These are phyloP conservation scores for Potamarius usumacintae DNA, from an alignment of 2,113 vertebrate genomes.

Conservation along the genomic window DNA sequence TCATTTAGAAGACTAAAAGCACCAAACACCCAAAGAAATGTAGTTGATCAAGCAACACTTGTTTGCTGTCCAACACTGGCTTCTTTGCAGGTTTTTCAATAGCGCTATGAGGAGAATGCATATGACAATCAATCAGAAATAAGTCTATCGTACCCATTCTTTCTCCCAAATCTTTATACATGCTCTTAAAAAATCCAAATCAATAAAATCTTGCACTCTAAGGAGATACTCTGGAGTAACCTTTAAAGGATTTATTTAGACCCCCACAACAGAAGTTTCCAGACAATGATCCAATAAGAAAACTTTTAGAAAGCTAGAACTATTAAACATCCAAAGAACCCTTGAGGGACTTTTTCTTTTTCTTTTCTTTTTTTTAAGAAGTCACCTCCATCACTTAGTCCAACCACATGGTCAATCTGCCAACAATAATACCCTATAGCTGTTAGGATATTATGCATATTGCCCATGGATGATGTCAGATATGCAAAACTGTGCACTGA, in stretches of 20 bases:
- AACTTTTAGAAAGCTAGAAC: not conserved
- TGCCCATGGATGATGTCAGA: not conserved
- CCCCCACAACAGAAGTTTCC: not conserved
- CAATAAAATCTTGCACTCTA: not conserved
- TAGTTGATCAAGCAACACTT: not conserved
- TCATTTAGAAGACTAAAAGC: not conserved
- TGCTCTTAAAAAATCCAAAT: not conserved
- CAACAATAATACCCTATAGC: not conserved
- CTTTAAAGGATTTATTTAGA: not conserved
- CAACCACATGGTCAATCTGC: not conserved
- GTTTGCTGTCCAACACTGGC: not conserved
- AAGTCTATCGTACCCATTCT: not conserved
- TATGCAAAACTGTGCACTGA: not conserved
- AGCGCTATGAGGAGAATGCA: not conserved
- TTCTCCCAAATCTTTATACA: not conserved
- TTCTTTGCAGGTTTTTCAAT: not conserved
- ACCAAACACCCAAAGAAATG: not conserved
- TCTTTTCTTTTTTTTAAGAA: not conserved
- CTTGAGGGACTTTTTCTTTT: not conserved
- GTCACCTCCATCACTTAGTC: not conserved
- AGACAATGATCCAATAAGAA: not conserved
- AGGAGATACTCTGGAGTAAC: not conserved
- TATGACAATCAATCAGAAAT: not conserved
- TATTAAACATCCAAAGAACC: not conserved
- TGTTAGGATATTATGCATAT: conserved; percentile 20